These are phyloP conservation scores for Punctoribates punctum DNA, from an alignment of 2,888 invertebrate genomes.

Conservation along the genomic window DNA sequence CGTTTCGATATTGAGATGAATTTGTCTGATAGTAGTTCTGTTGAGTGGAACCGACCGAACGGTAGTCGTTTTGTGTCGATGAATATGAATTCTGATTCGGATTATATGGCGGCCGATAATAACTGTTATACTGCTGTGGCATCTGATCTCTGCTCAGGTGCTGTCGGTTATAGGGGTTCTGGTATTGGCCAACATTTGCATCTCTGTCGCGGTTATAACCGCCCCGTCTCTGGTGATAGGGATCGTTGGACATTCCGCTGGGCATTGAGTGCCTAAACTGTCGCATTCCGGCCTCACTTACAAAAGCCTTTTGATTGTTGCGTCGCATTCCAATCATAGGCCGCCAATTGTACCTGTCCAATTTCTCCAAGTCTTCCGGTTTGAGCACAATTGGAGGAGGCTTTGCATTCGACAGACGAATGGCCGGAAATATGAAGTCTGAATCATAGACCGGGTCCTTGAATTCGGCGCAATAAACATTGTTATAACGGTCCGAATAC, in stretches of 20 bases:
- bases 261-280: not conserved
- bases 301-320: not conserved
- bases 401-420: slow-evolving; percentile 58
- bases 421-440: slow-evolving; percentile 74
- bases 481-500: slow-evolving; percentile 39
- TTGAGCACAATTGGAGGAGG: slow-evolving; percentile 74
- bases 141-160: not conserved
- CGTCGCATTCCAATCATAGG: slow-evolving; percentile 70
- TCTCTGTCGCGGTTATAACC: not conserved
- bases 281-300: slow-evolving; percentile 27
- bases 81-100: not conserved
- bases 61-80: not conserved
- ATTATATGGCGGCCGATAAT: not conserved
- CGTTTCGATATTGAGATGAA: not conserved
- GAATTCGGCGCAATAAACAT: slow-evolving; percentile 56
- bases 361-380: slow-evolving; percentile 62
- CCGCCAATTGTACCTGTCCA: slow-evolving; percentile 61
- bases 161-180: not conserved
- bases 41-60: not conserved
- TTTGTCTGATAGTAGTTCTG: not conserved
- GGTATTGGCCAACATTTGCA: slow-evolving; percentile 1
- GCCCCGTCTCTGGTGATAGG: not conserved
- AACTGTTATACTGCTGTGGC: slow-evolving; percentile 25
- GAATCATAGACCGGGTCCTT: slow-evolving; percentile 72
- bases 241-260: not conserved